These are phyloP conservation scores for Rhingia rostrata DNA, from an alignment of 2,888 invertebrate species.

Conservation along the genomic window DNA sequence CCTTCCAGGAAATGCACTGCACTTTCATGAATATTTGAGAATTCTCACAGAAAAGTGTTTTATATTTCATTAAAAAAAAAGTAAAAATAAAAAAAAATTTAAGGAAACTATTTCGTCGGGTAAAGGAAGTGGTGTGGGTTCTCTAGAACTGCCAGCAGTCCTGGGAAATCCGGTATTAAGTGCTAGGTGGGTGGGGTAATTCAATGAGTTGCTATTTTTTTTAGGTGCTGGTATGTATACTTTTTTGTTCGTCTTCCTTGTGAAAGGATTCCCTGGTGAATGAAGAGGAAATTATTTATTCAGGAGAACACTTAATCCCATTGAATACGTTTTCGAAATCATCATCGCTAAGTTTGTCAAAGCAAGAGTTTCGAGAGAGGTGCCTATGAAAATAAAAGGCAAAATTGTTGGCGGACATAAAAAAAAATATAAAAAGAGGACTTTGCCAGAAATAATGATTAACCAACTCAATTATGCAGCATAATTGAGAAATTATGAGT, in stretches of 20 bases:
- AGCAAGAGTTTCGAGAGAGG: background rate
- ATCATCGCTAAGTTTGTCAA: slow-evolving; percentile 27
- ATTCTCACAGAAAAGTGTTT: slow-evolving; percentile 57
- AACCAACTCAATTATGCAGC: slow-evolving; percentile 56
- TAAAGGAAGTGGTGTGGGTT: slow-evolving; percentile 3
- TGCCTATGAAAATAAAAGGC: slow-evolving; percentile 8
- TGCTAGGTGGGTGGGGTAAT: slow-evolving; percentile 46
- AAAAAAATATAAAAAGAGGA: slow-evolving; percentile 36
- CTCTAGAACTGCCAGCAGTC: slow-evolving; percentile 29
- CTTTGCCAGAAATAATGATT: slow-evolving; percentile 47
- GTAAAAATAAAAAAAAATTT: background rate
- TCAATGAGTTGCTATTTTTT: slow-evolving; percentile 55
- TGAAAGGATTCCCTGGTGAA: slow-evolving; percentile 47
- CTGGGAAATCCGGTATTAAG: slow-evolving; percentile 40
- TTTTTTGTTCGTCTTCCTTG: background rate
- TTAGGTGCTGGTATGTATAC: background rate
- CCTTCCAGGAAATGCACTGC: slow-evolving; percentile 59
- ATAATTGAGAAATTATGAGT: slow-evolving; percentile 61
- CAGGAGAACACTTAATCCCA: slow-evolving; percentile 68
- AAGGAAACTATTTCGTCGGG: slow-evolving; percentile 17
- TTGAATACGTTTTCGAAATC: slow-evolving; percentile 50
- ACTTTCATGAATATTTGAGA: slow-evolving; percentile 71
- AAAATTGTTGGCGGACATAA: background rate
- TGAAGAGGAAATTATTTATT: slow-evolving; percentile 70
- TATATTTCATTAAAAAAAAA: slow-evolving; percentile 28